Evolutionary conservation across 2,113 vertebrate genomes (phyloP).

Genomic region (Microcebus griseorufus): DNA sequence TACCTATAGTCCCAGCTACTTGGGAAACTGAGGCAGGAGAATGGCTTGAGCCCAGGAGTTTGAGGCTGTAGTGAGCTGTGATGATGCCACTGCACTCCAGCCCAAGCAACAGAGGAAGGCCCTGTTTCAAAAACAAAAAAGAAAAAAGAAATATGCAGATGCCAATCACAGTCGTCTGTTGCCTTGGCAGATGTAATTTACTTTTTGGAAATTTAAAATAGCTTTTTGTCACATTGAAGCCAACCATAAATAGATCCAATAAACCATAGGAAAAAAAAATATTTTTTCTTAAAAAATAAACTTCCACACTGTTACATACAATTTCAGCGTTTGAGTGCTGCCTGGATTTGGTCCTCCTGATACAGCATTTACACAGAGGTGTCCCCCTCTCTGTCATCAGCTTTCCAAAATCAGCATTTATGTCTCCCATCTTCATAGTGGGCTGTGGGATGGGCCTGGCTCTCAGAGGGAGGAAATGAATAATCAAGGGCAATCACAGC

Average conservation of each 20-base stretch:
- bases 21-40: too few relatives aligned
- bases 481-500: not conserved
- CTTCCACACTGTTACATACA: not conserved
- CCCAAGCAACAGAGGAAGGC: too few relatives aligned
- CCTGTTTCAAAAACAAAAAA: too few relatives aligned
- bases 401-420: not conserved
- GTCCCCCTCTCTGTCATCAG: accelerated
- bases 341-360: not conserved
- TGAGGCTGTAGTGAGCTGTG: too few relatives aligned
- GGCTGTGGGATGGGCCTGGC: not conserved
- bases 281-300: not conserved
- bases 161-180: not conserved
- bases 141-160: not conserved
- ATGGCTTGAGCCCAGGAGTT: too few relatives aligned
- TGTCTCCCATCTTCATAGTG: not conserved
- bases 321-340: not conserved
- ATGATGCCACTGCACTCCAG: too few relatives aligned
- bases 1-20: too few relatives aligned
- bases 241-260: not conserved
- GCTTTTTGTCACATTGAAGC: not conserved
- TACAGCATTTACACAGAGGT: not conserved
- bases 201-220: slow-evolving; percentile 18
- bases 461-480: not conserved
- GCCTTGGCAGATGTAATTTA: not conserved
- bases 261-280: not conserved